Evolutionary conservation across 64 coral and sea anemone species (phyloP), one percentile per base, ranked within the genome.

Genomic region (Montipora capricornis): DNA sequence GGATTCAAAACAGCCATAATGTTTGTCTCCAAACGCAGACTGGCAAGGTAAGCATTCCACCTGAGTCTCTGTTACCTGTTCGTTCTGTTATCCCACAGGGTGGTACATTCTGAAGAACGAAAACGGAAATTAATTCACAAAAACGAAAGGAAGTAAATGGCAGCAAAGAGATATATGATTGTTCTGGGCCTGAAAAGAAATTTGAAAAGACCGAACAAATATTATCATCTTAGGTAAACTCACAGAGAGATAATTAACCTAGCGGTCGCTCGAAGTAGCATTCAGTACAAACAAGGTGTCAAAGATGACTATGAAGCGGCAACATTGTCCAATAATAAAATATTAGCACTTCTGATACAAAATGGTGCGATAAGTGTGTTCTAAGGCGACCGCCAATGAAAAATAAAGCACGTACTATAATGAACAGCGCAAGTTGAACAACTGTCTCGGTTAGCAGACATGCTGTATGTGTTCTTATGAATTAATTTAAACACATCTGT

Each of bases 401-500:
- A 57, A 57, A 11, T 57, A 6, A 6, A 8, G 53, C 37, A 37
- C 37, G 37, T 37, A 37, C 37, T 37, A 2, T 37, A 37, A 37
- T 37, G 53, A 57, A 57, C 53, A 57, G 6, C 6, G 53, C 6
- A 6, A 57, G 53, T 6, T 57, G 53, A 5, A 57, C 11, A 57
- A 57, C 64, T 68, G 64, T 68, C 64, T 19, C 8, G 4, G 17
- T 17, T 68, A 17, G 64, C 16, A 68, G 16, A 68, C 64, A 68
- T 68, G 17, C 17, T 13, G 12, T 17, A 16, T 14, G 64, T 71
- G 68, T 71, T 10, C 64, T 47, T 16, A 73, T 45, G 64, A 86
- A 86, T 86, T 86, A 71, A 86, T 73, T 71, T 37, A 86, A 50
- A 70, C 82, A 86, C 8, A 51, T 73, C 14, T 9, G 11, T 19